Evolutionary conservation across 2,888 invertebrate genomes (phyloP), one percentile per base, ranked within the genome.

Genomic region (Diarsia dahlii): DNA sequence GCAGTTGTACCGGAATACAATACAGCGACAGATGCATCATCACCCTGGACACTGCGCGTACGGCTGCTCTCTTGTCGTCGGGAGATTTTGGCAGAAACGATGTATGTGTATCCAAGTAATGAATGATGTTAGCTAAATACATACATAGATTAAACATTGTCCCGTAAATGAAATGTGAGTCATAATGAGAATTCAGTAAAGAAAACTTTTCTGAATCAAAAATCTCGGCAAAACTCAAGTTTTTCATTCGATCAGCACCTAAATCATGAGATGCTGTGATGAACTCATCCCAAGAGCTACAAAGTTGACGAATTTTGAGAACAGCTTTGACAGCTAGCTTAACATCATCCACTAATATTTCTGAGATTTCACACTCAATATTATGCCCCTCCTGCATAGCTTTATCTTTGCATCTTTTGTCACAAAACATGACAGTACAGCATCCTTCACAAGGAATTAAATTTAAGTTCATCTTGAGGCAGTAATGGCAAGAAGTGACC

Each of bases 251-350:
- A 18, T 72, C 65, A 46, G 39, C 12, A 46, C 81, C 81, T 62
- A 81, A 66, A 39, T 66, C 60, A 39, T 82, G 13, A 9, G 81
- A 82, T 56, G 72, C 83, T n/a, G 56, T 20, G 23, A 81, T 83
- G n/a, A 81, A 78, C n/a, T 83, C 80, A n/a, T 82, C 78, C 80
- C 80, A 81, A 54, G 80, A 82, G 20, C 28, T n/a, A 34, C 83
- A 82, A n/a, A 78, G 56, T 65, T 72, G 68, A 56, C 81, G 83
- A 13, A 81, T 78, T 71, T 83, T 81, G 9, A 81, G 20, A 62
- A 69, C 34, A 52, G 72, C 60, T 71, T 52, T 67, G 23, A 83
- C 23, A 1, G 76, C 56, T 15, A 71, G 23, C 15, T 56, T 52
- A 45, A 66, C n/a, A 15, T 67, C 56, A 20, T 46, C 23, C 1